These are phyloP conservation scores for Laspeyria flexula DNA, from an alignment of 2,888 invertebrate species.

Conservation along the genomic window DNA sequence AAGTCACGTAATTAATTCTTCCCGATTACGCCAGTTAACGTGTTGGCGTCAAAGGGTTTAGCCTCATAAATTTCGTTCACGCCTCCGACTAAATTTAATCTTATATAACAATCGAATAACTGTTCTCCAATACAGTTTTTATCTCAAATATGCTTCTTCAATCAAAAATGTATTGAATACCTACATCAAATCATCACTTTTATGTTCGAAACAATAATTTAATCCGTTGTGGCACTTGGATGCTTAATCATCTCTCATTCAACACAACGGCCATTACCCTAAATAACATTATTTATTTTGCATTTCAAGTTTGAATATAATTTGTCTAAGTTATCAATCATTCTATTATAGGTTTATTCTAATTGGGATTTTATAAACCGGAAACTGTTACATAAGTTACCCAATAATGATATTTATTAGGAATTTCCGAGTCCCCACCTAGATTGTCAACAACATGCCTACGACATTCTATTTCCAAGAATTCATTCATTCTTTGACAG, in stretches of 20 bases:
- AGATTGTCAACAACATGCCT: constrained; percentile 29
- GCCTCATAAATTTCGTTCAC: constrained; percentile 17
- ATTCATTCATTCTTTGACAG: constrained; percentile 33
- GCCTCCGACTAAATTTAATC: not conserved
- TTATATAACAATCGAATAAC: not conserved
- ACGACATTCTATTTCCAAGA: constrained; percentile 41
- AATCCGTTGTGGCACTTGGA: constrained; percentile 35
- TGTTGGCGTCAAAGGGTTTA: constrained; percentile 42
- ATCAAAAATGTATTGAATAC: not conserved
- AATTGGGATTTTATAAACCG: constrained; percentile 43
- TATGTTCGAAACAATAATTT: constrained; percentile 7
- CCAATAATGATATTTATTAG: constrained; percentile 49
- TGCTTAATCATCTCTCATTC: constrained; percentile 20
- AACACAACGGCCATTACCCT: constrained; percentile 27
- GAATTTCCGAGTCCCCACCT: constrained; percentile 60
- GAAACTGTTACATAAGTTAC: constrained; percentile 53
- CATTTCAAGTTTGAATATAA: constrained; percentile 40
- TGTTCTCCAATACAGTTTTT: too few species aligned
- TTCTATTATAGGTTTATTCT: constrained; percentile 35
- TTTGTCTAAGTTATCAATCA: constrained; percentile 30
- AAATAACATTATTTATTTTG: constrained; percentile 29
- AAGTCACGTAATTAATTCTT: constrained; percentile 60
- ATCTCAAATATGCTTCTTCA: not conserved
- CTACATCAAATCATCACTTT: constrained; percentile 4
- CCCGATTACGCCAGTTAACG: constrained; percentile 25